Conservation (phyloP, 2,888 invertebrate species). For the Mantis religiosa region DNA sequence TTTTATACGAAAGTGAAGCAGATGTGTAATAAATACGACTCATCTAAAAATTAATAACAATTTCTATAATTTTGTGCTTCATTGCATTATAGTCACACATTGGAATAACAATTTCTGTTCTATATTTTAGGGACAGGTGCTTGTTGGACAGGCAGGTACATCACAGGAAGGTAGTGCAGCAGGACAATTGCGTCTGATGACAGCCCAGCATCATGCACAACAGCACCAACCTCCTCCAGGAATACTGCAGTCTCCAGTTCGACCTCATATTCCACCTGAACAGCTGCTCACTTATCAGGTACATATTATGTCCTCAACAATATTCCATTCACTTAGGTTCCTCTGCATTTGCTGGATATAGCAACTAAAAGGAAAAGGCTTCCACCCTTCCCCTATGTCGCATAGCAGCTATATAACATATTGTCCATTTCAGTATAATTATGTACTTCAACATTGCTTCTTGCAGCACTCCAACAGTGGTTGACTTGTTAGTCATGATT, state of each 20-base stretch:
- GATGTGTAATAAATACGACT: too few relatives aligned
- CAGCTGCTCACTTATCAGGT: constrained; percentile 33
- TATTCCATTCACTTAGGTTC: not conserved
- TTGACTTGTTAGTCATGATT: too few relatives aligned
- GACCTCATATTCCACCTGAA: constrained; percentile 42
- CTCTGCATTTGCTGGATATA: not conserved
- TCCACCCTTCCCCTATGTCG: not conserved
- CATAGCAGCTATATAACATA: too few relatives aligned
- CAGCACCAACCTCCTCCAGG: constrained; percentile 45
- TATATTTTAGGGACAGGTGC: not conserved
- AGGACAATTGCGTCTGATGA: constrained; percentile 66
- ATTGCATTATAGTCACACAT: too few relatives aligned
- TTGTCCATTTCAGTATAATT: too few relatives aligned
- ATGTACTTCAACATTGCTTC: too few relatives aligned
- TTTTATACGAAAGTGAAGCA: too few relatives aligned
- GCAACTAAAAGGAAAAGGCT: not conserved
- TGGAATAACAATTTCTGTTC: not conserved
- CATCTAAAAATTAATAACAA: too few relatives aligned
- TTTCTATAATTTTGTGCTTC: too few relatives aligned
- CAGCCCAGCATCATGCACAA: constrained; percentile 71
- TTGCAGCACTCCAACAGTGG: too few relatives aligned
- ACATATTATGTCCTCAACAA: not conserved
- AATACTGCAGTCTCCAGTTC: constrained; percentile 41
- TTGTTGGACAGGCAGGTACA: not conserved
- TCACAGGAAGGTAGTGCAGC: constrained; percentile 44